These are phyloP conservation scores for Amphipoea oculea DNA, from an alignment of 2,888 invertebrate genomes.

Conservation along the genomic window DNA sequence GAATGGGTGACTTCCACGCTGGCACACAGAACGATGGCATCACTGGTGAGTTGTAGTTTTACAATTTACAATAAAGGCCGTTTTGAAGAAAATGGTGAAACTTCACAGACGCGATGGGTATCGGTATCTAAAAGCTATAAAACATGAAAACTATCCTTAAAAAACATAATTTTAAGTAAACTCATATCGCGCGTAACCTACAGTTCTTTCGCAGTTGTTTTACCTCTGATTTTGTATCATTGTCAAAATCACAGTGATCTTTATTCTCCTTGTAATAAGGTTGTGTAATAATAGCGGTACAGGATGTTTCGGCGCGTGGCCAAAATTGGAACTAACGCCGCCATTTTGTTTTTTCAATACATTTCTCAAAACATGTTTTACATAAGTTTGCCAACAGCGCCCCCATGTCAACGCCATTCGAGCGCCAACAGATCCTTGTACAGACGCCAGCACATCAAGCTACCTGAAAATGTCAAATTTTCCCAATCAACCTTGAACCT, in stretches of 20 bases:
- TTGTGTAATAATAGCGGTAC: not conserved
- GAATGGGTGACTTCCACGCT: constrained; percentile 90
- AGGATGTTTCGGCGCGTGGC: not conserved
- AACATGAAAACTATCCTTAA: too few species aligned
- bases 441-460: too few species aligned
- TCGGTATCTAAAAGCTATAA: not conserved
- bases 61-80: not conserved
- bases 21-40: constrained; percentile 92
- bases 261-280: too few species aligned
- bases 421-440: too few species aligned
- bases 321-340: not conserved
- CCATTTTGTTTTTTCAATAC: not conserved
- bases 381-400: too few species aligned
- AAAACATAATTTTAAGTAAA: not conserved
- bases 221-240: too few species aligned
- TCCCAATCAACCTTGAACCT: too few species aligned
- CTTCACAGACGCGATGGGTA: not conserved
- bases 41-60: constrained; percentile 84
- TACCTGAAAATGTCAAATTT: too few species aligned
- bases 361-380: not conserved
- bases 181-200: not conserved
- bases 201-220: too few species aligned
- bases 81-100: not conserved
- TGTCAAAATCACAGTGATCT: too few species aligned
- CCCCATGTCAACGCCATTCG: not conserved